Conservation (phyloP, 2,113 vertebrate species). For the Stegastes partitus region DNA sequence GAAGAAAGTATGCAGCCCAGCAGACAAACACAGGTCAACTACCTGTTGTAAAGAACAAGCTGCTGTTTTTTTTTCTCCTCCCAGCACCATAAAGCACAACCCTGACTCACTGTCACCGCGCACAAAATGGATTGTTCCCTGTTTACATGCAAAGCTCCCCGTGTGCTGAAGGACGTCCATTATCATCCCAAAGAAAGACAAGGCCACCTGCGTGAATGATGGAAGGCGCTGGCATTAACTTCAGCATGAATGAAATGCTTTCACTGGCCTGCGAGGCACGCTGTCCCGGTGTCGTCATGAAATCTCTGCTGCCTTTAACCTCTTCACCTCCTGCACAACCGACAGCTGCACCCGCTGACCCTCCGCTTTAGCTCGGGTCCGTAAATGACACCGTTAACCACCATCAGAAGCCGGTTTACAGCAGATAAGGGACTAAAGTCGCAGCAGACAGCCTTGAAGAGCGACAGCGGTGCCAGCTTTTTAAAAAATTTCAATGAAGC, state of each 20-base stretch:
- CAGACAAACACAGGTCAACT: too few relatives aligned
- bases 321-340: conserved; percentile 9
- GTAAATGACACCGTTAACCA: background rate
- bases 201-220: conserved; percentile 31
- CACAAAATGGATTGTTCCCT: conserved; percentile 9
- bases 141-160: conserved; percentile 4
- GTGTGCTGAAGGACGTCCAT: background rate
- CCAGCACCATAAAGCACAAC: too few relatives aligned
- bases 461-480: background rate
- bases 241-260: conserved; percentile 39
- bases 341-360: conserved; percentile 32
- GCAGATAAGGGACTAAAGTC: too few relatives aligned
- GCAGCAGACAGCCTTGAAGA: too few relatives aligned
- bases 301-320: conserved; percentile 25
- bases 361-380: background rate
- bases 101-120: too few relatives aligned
- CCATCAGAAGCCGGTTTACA: background rate
- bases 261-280: conserved; percentile 13
- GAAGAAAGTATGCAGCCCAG: too few relatives aligned
- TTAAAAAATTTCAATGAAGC: conserved; percentile 19
- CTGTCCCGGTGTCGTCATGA: conserved; percentile 11
- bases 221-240: conserved; percentile 13
- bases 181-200: conserved; percentile 34
- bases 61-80: too few relatives aligned
- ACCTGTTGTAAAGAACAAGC: too few relatives aligned